phyloP scores from a whole-genome alignment of 2,888 invertebrate species.

The Thyatira batis region DNA sequence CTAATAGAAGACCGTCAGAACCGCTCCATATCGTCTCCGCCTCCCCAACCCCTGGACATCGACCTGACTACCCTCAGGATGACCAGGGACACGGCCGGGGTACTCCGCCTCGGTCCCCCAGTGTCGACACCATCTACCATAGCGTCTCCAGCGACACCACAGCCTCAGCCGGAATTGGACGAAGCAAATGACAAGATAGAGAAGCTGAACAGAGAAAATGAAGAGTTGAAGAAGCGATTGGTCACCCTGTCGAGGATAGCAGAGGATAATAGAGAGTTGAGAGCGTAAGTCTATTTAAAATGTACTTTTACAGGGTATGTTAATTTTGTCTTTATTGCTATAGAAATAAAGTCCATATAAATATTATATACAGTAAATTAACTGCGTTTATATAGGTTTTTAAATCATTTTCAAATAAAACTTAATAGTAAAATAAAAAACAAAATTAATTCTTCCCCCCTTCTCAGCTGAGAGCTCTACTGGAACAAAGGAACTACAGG shows the following conservation, averaged over 20 bases:
- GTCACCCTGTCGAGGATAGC: slow-evolving; percentile 76
- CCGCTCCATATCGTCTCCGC: slow-evolving; percentile 89
- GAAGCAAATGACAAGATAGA: slow-evolving; percentile 65
- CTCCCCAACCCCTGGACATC: slow-evolving; percentile 90
- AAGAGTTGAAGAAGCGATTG: slow-evolving; percentile 73
- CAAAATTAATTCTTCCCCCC: too few species aligned
- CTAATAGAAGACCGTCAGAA: slow-evolving; percentile 92
- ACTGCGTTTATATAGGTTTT: too few species aligned
- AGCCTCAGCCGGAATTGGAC: slow-evolving; percentile 69
- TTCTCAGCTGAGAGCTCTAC: too few species aligned
- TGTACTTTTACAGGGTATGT: too few species aligned
- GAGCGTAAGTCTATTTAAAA: slow-evolving; percentile 64
- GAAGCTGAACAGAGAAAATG: slow-evolving; percentile 70
- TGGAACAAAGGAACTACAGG: too few species aligned
- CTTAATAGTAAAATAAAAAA: too few species aligned
- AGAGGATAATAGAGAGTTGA: slow-evolving; percentile 77
- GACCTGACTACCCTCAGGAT: slow-evolving; percentile 87
- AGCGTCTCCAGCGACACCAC: slow-evolving; percentile 55
- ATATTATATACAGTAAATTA: too few species aligned
- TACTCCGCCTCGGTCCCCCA: slow-evolving; percentile 87
- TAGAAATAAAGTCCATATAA: too few species aligned
- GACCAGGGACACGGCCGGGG: slow-evolving; percentile 87
- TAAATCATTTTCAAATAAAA: too few species aligned
- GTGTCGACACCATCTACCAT: slow-evolving; percentile 46
- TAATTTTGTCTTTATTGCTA: too few species aligned